These are phyloP conservation scores for Gymnothorax reevesii DNA, from an alignment of 2,797 vertebrate genomes.

Conservation along the genomic window DNA sequence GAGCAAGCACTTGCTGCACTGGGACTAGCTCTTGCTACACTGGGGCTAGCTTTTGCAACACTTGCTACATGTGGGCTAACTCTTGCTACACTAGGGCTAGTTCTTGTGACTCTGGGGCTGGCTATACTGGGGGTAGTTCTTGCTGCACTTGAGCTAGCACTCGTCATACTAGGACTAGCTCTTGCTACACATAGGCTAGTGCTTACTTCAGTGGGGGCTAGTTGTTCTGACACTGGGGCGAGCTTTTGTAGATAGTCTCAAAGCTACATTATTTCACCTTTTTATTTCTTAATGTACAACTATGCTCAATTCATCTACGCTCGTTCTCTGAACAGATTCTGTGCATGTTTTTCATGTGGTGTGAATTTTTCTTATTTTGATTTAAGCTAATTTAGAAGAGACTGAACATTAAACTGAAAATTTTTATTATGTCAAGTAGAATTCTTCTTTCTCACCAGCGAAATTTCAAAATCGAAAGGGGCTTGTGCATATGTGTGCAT, in stretches of 20 bases:
- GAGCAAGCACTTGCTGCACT: too few species aligned
- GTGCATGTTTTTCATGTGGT: not conserved
- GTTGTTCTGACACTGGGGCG: too few species aligned
- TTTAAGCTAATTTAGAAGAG: not conserved
- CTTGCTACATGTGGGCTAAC: too few species aligned
- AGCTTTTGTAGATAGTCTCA: constrained; percentile 55
- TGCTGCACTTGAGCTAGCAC: too few species aligned
- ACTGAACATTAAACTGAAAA: not conserved
- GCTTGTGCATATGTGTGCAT: not conserved
- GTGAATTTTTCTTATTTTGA: not conserved
- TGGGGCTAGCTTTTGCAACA: too few species aligned
- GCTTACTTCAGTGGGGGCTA: too few species aligned
- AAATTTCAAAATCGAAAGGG: not conserved
- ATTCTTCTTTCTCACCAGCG: not conserved
- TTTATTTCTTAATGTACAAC: constrained; percentile 40
- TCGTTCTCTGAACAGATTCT: not conserved
- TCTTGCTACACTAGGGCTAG: too few species aligned
- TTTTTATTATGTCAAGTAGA: not conserved
- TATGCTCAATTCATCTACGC: not conserved
- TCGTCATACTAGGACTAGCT: too few species aligned
- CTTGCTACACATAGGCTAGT: too few species aligned
- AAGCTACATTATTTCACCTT: constrained; percentile 59
- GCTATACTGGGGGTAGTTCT: too few species aligned
- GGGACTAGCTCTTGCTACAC: too few species aligned
- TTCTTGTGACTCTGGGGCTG: too few species aligned